Evolutionary conservation across 1,140 invertebrate genomes (phyloP).

Genomic region (Zophobas morio): DNA sequence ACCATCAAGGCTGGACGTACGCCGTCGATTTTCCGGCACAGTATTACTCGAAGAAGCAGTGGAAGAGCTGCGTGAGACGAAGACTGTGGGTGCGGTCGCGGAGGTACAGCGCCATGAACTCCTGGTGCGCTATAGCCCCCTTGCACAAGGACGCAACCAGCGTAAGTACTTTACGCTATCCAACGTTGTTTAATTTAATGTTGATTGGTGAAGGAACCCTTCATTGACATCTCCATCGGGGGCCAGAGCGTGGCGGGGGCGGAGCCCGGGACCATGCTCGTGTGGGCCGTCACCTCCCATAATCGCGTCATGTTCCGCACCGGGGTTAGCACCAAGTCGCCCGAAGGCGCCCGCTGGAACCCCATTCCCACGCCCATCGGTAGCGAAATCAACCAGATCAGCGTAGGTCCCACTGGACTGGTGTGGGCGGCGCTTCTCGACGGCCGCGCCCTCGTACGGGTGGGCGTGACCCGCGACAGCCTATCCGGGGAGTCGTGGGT

Average conservation of each 20-base stretch:
- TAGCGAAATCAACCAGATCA: slow-evolving; percentile 87
- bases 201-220: slow-evolving; percentile 74
- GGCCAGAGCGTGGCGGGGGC: slow-evolving; percentile 86
- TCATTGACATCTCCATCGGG: slow-evolving; percentile 88
- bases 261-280: slow-evolving; percentile 79
- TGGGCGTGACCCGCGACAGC: slow-evolving; percentile 68
- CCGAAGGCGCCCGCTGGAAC: slow-evolving; percentile 89
- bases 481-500: slow-evolving; percentile 81
- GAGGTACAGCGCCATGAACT: slow-evolving; percentile 89
- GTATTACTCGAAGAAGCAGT: slow-evolving; percentile 87
- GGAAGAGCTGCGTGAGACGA: slow-evolving; percentile 92
- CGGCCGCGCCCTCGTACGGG: slow-evolving; percentile 85
- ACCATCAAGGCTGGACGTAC: slow-evolving; percentile 95
- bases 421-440: slow-evolving; percentile 89
- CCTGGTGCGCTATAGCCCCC: slow-evolving; percentile 91
- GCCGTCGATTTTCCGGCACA: slow-evolving; percentile 91
- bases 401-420: slow-evolving; percentile 85
- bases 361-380: slow-evolving; percentile 81
- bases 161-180: slow-evolving; percentile 64
- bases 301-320: slow-evolving; percentile 89
- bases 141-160: slow-evolving; percentile 90
- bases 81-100: slow-evolving; percentile 91
- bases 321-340: slow-evolving; percentile 83
- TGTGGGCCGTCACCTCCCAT: slow-evolving; percentile 93
- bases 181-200: not conserved